These are phyloP conservation scores for Aselliscus stoliczkanus DNA, from an alignment of 2,797 vertebrate genomes.

Conservation along the genomic window DNA sequence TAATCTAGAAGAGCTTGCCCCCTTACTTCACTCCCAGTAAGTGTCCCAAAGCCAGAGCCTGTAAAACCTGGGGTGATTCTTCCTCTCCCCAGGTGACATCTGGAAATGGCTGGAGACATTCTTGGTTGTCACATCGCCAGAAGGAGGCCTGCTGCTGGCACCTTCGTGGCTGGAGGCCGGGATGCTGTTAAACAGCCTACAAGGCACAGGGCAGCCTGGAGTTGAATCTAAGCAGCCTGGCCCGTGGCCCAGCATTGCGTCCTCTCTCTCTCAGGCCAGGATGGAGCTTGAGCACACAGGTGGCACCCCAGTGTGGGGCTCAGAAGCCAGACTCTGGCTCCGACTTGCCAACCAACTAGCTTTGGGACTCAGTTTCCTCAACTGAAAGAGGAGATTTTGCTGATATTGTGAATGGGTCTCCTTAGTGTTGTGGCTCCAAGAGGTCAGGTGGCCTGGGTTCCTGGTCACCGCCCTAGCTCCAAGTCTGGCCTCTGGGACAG, in stretches of 20 bases:
- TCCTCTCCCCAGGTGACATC: not conserved
- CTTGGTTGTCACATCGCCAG: not conserved
- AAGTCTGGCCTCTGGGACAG: not conserved
- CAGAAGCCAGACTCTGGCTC: not conserved
- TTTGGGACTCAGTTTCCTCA: not conserved
- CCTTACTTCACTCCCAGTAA: fast-evolving
- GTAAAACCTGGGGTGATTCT: not conserved
- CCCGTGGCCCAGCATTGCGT: not conserved
- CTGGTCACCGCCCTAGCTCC: not conserved
- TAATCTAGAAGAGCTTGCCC: not conserved
- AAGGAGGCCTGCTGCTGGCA: no score
- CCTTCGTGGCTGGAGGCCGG: not conserved
- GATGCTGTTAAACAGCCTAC: fast-evolving
- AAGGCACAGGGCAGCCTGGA: fast-evolving
- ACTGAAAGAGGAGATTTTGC: not conserved
- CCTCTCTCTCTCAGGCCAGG: not conserved
- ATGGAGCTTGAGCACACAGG: no score
- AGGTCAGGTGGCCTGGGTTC: not conserved
- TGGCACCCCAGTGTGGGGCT: fast-evolving
- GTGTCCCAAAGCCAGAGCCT: not conserved
- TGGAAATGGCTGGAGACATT: not conserved
- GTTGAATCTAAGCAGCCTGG: not conserved
- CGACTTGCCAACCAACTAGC: no score
- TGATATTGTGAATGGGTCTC: not conserved
- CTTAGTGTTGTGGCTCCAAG: no score